These are phyloP conservation scores for Oligia fasciuncula DNA, from an alignment of 2,888 invertebrate genomes.

Conservation along the genomic window DNA sequence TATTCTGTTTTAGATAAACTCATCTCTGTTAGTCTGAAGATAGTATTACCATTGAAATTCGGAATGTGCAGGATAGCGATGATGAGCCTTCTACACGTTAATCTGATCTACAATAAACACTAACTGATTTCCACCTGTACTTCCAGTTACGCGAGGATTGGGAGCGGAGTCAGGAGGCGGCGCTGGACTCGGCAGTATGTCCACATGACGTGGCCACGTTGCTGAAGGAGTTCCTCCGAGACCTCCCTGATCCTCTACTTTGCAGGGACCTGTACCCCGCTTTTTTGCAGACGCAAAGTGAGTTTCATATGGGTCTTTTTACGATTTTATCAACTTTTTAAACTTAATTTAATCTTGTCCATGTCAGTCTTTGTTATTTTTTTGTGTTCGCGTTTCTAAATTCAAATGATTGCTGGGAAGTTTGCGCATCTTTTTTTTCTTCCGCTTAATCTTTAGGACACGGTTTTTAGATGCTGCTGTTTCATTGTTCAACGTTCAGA, in stretches of 20 bases:
- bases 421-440: background rate
- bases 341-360: background rate
- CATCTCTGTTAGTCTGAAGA: background rate
- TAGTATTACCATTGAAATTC: background rate
- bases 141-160: slow-evolving; percentile 96
- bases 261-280: slow-evolving; percentile 97
- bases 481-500: background rate
- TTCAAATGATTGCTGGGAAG: background rate
- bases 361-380: background rate
- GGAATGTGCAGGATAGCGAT: background rate
- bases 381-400: background rate
- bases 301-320: slow-evolving; percentile 71
- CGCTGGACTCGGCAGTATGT: slow-evolving; percentile 94
- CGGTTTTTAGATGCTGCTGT: background rate
- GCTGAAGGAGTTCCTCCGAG: slow-evolving; percentile 97
- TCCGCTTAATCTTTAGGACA: background rate
- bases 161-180: slow-evolving; percentile 94
- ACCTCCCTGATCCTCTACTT: slow-evolving; percentile 97
- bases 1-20: background rate
- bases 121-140: background rate
- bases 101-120: background rate
- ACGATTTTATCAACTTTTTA: background rate
- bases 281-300: slow-evolving; percentile 97
- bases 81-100: background rate
- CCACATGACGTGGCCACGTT: slow-evolving; percentile 98